These are phyloP conservation scores for Catharus ustulatus DNA, from an alignment of 2,797 vertebrate species.

Conservation along the genomic window DNA sequence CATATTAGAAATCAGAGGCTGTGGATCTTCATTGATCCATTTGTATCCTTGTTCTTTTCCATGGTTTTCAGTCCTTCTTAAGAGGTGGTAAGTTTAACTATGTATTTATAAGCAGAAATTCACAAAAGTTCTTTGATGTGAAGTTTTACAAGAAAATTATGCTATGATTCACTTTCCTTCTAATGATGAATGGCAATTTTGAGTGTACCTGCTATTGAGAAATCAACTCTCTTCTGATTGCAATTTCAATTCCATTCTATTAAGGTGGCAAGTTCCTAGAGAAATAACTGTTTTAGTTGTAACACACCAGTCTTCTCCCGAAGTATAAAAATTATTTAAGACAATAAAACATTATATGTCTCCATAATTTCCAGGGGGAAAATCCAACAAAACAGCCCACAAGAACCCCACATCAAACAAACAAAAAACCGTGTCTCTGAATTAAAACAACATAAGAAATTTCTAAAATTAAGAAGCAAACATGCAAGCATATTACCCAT, in stretches of 20 bases:
- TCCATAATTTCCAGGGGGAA: neutral
- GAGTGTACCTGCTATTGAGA: neutral
- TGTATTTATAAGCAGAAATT: neutral
- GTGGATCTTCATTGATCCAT: neutral
- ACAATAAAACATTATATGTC: neutral
- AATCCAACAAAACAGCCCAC: neutral
- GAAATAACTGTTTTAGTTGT: neutral
- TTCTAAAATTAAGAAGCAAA: neutral
- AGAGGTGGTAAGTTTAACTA: neutral
- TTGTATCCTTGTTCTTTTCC: neutral
- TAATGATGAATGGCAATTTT: neutral
- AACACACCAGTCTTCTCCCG: neutral
- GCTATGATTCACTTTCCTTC: neutral
- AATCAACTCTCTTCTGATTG: neutral
- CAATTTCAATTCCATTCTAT: neutral
- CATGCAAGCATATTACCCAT: neutral
- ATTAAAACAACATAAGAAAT: neutral
- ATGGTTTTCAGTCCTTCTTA: neutral
- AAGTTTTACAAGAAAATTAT: neutral
- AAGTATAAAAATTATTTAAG: neutral
- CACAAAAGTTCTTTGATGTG: neutral
- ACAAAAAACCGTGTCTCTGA: neutral
- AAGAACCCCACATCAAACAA: neutral
- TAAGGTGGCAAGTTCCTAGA: neutral
- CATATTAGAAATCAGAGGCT: neutral